Evolutionary conservation across 2,113 vertebrate species (phyloP).

Genomic region (Stigmatopora nigra): DNA sequence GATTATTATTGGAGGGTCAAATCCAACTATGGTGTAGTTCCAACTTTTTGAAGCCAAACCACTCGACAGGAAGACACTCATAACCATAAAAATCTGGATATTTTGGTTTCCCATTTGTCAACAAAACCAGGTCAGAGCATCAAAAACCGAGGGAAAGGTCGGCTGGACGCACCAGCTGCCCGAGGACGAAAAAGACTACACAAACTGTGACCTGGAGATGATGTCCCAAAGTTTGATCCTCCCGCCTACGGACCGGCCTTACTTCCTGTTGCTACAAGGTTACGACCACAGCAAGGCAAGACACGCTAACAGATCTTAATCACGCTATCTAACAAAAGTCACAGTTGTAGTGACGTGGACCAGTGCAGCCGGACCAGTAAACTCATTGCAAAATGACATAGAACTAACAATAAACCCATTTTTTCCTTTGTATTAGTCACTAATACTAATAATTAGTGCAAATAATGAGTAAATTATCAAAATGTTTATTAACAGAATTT

Average conservation of each 20-base stretch:
- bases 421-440: too few relatives aligned
- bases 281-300: slow-evolving; percentile 81
- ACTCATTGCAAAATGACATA: too few relatives aligned
- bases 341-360: neutral
- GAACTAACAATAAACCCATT: too few relatives aligned
- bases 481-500: too few relatives aligned
- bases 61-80: too few relatives aligned
- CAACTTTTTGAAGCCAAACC: too few relatives aligned
- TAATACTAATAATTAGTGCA: too few relatives aligned
- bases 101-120: neutral
- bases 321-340: slow-evolving; percentile 1
- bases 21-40: too few relatives aligned
- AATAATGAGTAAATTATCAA: too few relatives aligned
- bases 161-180: slow-evolving; percentile 44
- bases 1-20: too few relatives aligned
- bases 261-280: slow-evolving; percentile 85
- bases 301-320: slow-evolving; percentile 54
- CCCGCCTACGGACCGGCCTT: slow-evolving; percentile 81
- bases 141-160: slow-evolving; percentile 53
- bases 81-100: too few relatives aligned
- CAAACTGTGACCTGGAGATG: slow-evolving; percentile 76
- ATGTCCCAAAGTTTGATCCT: slow-evolving; percentile 86
- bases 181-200: slow-evolving; percentile 64
- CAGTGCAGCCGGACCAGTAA: too few relatives aligned
- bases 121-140: slow-evolving; percentile 45